Evolutionary conservation across 2,888 invertebrate genomes (phyloP).

Genomic region (Sinelater perroti): DNA sequence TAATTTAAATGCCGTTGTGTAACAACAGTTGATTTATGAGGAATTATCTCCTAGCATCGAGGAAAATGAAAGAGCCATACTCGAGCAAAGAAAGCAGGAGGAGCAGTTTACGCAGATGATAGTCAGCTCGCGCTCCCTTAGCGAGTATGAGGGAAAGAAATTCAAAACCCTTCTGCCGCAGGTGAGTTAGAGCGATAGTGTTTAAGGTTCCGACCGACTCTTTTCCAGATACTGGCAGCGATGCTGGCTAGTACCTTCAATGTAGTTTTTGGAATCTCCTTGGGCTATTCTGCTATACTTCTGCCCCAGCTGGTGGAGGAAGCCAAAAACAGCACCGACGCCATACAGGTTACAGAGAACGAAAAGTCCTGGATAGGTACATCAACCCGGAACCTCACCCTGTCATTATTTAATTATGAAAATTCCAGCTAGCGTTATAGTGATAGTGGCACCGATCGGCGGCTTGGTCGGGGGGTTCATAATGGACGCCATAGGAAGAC

Average conservation of each 20-base stretch:
- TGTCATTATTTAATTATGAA: too few species aligned
- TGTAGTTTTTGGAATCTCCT: constrained; percentile 65
- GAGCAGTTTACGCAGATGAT: constrained; percentile 61
- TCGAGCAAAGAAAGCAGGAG: constrained; percentile 55
- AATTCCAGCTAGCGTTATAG: constrained; percentile 66
- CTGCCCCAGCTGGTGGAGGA: constrained; percentile 62
- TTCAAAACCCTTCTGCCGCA: constrained; percentile 61
- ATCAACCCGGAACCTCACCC: too few species aligned
- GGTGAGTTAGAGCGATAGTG: constrained; percentile 48
- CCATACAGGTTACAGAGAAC: constrained; percentile 49
- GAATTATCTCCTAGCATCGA: too few species aligned
- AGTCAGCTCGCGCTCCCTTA: constrained; percentile 60
- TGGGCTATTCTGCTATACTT: constrained; percentile 67
- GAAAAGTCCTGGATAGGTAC: constrained; percentile 66
- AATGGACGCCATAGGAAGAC: constrained; percentile 65
- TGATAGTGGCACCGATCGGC: constrained; percentile 64
- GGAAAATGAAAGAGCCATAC: constrained; percentile 53
- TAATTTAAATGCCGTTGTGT: too few species aligned
- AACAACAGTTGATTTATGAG: constrained; percentile 1
- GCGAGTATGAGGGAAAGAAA: constrained; percentile 57
- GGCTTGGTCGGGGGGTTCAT: constrained; percentile 63
- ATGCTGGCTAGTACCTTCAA: constrained; percentile 65
- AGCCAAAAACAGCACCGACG: constrained; percentile 46
- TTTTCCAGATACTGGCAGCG: constrained; percentile 62
- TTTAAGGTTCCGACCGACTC: background rate